These are phyloP conservation scores for Lacerta bilineata DNA, from an alignment of 2,797 vertebrate species.

Conservation along the genomic window DNA sequence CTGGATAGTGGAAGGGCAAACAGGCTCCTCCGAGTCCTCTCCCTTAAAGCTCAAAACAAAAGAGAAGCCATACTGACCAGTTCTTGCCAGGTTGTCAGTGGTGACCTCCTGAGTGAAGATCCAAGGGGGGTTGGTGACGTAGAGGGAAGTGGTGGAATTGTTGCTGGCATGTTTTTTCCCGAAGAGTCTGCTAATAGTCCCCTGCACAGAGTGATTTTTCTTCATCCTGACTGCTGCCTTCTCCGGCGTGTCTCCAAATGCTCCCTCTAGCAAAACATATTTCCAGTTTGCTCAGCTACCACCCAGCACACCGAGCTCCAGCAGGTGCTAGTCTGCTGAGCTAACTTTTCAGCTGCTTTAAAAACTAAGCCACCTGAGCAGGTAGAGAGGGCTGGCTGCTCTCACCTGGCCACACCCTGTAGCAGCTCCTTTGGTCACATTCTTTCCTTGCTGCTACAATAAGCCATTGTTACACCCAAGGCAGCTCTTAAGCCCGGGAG, in stretches of 20 bases:
- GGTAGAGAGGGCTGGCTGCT: slow-evolving; percentile 70
- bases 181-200: slow-evolving; percentile 84
- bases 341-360: slow-evolving; percentile 55
- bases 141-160: slow-evolving; percentile 73
- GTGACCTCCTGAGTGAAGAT: slow-evolving; percentile 80
- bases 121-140: slow-evolving; percentile 82
- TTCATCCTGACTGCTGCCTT: slow-evolving; percentile 74
- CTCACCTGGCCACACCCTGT: slow-evolving; percentile 70
- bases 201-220: slow-evolving; percentile 81
- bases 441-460: slow-evolving; percentile 70
- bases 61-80: slow-evolving; percentile 73
- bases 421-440: slow-evolving; percentile 73
- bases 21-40: not conserved
- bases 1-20: not conserved
- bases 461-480: slow-evolving; percentile 67
- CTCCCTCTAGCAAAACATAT: slow-evolving; percentile 61
- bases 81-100: slow-evolving; percentile 68
- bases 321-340: slow-evolving; percentile 65
- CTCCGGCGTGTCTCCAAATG: slow-evolving; percentile 24
- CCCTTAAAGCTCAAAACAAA: not conserved
- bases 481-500: slow-evolving; percentile 25
- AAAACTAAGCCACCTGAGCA: slow-evolving; percentile 74
- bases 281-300: slow-evolving; percentile 37
- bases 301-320: slow-evolving; percentile 31
- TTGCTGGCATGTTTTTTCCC: slow-evolving; percentile 77